Evolutionary conservation across 2,113 vertebrate genomes (phyloP).

Genomic region (Heterocephalus glaber): DNA sequence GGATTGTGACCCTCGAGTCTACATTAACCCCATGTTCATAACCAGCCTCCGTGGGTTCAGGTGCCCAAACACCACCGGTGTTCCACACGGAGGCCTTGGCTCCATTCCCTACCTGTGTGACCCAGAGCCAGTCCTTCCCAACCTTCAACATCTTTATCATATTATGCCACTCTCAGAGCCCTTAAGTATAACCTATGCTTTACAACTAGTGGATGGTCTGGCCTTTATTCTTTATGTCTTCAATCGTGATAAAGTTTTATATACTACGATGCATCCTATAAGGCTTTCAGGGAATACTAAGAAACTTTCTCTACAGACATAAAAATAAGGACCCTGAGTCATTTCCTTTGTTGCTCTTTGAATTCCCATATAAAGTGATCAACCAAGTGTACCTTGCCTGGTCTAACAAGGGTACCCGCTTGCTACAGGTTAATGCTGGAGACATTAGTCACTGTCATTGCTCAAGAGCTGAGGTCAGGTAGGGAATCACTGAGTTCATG

Average conservation of each 20-base stretch:
- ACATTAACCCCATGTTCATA: not conserved
- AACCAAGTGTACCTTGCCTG: constrained; percentile 48
- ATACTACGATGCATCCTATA: constrained; percentile 1
- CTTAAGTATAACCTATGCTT: constrained; percentile 25
- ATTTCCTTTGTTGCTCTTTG: constrained; percentile 68
- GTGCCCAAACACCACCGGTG: not conserved
- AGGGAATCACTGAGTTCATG: constrained; percentile 73
- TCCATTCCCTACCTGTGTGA: not conserved
- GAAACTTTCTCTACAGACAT: constrained; percentile 52
- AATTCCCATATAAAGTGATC: constrained; percentile 77
- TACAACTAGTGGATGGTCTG: not conserved
- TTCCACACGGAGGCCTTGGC: not conserved
- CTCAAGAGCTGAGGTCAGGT: constrained; percentile 70
- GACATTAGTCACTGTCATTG: constrained; percentile 71
- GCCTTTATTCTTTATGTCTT: constrained; percentile 49
- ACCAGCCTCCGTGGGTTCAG: not conserved
- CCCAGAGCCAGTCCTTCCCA: not conserved
- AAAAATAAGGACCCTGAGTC: constrained; percentile 71
- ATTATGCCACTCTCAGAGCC: not conserved
- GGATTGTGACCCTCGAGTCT: rapidly evolving
- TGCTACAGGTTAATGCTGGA: constrained; percentile 13
- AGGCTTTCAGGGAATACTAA: constrained; percentile 50
- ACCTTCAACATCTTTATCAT: not conserved
- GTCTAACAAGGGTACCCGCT: not conserved
- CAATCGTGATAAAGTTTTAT: constrained; percentile 52